These are phyloP conservation scores for Rhynchotus rufescens DNA, from an alignment of 2,797 vertebrate species.

Conservation along the genomic window DNA sequence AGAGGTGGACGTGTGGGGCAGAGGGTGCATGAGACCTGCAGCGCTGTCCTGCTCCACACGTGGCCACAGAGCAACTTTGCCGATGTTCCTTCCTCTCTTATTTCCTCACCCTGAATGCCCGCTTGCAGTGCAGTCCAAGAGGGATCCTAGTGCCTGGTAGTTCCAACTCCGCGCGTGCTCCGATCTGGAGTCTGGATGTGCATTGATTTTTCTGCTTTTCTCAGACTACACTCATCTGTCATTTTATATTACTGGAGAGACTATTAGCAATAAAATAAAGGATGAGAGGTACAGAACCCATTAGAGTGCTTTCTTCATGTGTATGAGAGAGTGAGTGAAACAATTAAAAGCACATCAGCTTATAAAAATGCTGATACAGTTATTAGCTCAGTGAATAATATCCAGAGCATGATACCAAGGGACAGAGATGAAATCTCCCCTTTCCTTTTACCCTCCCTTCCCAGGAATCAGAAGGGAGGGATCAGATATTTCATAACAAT, in stretches of 20 bases:
- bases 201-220: conserved; percentile 81
- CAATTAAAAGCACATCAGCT: conserved; percentile 80
- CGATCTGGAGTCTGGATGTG: conserved; percentile 61
- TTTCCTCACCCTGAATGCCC: neutral
- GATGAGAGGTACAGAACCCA: conserved; percentile 74
- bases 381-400: conserved; percentile 76
- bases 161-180: conserved; percentile 44
- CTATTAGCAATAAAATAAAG: conserved; percentile 82
- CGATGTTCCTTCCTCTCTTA: neutral
- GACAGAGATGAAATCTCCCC: conserved; percentile 53
- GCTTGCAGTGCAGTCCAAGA: neutral
- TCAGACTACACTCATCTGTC: conserved; percentile 76
- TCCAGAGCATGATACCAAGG: conserved; percentile 49
- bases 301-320: conserved; percentile 76
- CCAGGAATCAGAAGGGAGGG: neutral
- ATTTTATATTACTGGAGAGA: conserved; percentile 82
- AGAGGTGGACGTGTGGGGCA: neutral
- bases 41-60: fast-evolving
- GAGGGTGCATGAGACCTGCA: fast-evolving
- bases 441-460: conserved; percentile 38
- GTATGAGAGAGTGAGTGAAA: conserved; percentile 65
- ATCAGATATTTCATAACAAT: neutral
- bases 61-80: neutral
- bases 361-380: conserved; percentile 80
- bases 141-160: conserved; percentile 58